Evolutionary conservation across 2,113 vertebrate species (phyloP), one percentile per base, ranked within the genome.

Genomic region (Aldabrachelys gigantea): DNA sequence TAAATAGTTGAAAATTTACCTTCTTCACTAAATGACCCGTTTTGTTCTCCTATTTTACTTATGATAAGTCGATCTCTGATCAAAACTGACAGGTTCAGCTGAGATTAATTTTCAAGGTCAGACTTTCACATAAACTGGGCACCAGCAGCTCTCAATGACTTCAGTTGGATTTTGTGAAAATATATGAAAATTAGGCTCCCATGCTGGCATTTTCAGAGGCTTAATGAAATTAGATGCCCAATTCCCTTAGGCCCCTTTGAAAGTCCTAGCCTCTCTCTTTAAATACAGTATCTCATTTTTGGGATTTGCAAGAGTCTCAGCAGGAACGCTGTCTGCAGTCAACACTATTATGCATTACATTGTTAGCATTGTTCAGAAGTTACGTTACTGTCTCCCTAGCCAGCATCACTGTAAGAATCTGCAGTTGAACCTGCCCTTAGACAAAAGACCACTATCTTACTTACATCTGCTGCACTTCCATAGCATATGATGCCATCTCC

Each of bases 401-500:
- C 89, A 85, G 83, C 80, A 85, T 52, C 3, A 54, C 31, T 8
- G 9, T 69, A 69, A 83, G 57, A 44, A 84, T n/a, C 49, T 56
- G 89, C 57, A 50, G 53, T 6, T 72, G 50, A 13, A 56, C 8
- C 50, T 50, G 44, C 53, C 47, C 53, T 91, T 49, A 69, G 69
- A 87, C 25, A 76, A 79, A 31, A 9, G 7, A 41, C 8, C 49
- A 25, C 5, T 29, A 3, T 87, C 2, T 84, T 88, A 97, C 98
- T 97, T 96, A 99, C 99, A 96, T 98, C 96, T 6, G 97, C 97
- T n/a, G 98, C 96, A 1, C 97, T 98, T 3, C 99, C 99, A 0
- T 99, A 99, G 96, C 99, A 99, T 12, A 96, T 82, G 2, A 75
- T 95, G 6, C 99, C 99, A 0, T 99, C 96, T 76, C 99, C 99